phyloP scores from a whole-genome alignment of 2,797 vertebrate species.

The Chelon auratus region DNA sequence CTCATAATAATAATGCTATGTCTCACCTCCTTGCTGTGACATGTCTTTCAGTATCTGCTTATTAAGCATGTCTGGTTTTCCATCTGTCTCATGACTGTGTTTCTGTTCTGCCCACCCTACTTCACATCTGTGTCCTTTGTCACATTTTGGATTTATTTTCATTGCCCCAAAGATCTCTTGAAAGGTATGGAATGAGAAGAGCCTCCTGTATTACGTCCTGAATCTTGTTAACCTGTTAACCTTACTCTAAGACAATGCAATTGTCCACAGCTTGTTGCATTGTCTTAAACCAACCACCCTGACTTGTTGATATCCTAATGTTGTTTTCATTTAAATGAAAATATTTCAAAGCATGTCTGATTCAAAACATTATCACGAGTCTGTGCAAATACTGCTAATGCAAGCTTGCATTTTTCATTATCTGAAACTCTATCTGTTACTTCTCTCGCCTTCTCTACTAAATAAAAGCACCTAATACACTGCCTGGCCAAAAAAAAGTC shows the following conservation, averaged over 20 bases:
- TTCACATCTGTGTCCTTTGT: slow-evolving; percentile 78
- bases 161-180: slow-evolving; percentile 85
- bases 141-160: slow-evolving; percentile 65
- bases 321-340: background rate
- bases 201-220: background rate
- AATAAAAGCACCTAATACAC: slow-evolving; percentile 35
- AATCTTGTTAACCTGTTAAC: slow-evolving; percentile 34
- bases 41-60: slow-evolving; percentile 31
- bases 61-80: slow-evolving; percentile 34
- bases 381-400: no score
- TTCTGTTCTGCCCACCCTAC: slow-evolving; percentile 75
- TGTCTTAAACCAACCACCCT: background rate
- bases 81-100: slow-evolving; percentile 62
- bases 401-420: background rate
- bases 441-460: slow-evolving; percentile 2
- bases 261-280: background rate
- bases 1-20: background rate
- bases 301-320: background rate
- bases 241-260: slow-evolving; percentile 8
- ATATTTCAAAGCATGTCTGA: background rate
- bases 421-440: background rate
- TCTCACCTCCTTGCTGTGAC: background rate
- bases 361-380: slow-evolving; percentile 2
- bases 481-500: no score
- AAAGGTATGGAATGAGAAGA: slow-evolving; percentile 83